Conservation (phyloP, 1,140 invertebrate genomes). For the Tenebrio molitor region DNA sequence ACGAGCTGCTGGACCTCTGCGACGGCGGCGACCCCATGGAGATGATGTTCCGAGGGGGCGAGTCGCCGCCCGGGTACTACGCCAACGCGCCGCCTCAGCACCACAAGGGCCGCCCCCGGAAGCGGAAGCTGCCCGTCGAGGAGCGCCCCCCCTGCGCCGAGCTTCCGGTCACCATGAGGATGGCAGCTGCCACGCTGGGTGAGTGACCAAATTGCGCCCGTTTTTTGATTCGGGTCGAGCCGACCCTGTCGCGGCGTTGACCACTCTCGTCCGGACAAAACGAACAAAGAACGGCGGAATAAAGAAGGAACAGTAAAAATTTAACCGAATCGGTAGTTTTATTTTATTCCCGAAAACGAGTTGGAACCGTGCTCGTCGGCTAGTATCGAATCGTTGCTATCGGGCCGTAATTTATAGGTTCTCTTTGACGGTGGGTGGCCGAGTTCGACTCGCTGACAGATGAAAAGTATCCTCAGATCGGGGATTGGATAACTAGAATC, state of each 20-base stretch:
- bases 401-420: conserved; percentile 61
- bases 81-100: conserved; percentile 70
- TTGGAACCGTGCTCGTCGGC: conserved; percentile 44
- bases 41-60: conserved; percentile 69
- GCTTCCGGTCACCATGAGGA: conserved; percentile 77
- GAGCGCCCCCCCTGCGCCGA: conserved; percentile 69
- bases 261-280: too few relatives aligned
- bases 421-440: conserved; percentile 62
- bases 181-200: conserved; percentile 79
- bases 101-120: conserved; percentile 87
- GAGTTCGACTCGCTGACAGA: conserved; percentile 59
- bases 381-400: conserved; percentile 57
- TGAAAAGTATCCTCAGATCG: conserved; percentile 64
- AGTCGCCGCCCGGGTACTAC: conserved; percentile 73
- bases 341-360: conserved; percentile 53
- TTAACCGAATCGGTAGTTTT: conserved; percentile 45
- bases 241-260: background rate
- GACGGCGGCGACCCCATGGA: conserved; percentile 62
- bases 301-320: conserved; percentile 25
- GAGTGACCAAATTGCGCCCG: conserved; percentile 66
- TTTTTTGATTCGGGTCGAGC: too few relatives aligned
- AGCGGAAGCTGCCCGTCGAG: conserved; percentile 74
- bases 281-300: conserved; percentile 8
- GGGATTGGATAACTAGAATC: conserved; percentile 63
- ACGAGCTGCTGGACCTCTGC: conserved; percentile 73